These are phyloP conservation scores for Chelon labrosus DNA, from an alignment of 2,797 vertebrate genomes.

Conservation along the genomic window DNA sequence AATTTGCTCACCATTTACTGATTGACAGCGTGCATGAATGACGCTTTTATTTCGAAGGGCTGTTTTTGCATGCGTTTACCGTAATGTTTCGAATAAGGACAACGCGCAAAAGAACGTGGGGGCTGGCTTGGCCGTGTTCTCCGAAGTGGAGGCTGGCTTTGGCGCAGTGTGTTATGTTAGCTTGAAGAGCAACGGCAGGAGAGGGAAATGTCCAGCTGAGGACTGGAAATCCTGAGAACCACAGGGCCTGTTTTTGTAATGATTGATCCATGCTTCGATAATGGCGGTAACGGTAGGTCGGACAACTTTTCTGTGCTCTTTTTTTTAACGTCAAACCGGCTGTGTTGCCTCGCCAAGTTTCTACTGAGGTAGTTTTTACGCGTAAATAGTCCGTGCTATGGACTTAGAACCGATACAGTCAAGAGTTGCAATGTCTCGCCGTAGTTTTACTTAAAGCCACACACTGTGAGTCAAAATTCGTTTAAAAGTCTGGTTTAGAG, in stretches of 20 bases:
- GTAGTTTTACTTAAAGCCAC: slow-evolving; percentile 7
- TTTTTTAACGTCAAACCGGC: not conserved
- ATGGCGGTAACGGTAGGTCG: slow-evolving; percentile 85
- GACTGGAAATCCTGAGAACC: slow-evolving; percentile 66
- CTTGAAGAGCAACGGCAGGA: slow-evolving; percentile 42
- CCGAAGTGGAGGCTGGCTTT: too few relatives aligned
- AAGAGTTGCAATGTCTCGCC: slow-evolving; percentile 42
- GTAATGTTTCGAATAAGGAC: too few relatives aligned
- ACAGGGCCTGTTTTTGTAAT: slow-evolving; percentile 78
- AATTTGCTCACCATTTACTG: too few relatives aligned
- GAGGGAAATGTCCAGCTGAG: slow-evolving; percentile 84
- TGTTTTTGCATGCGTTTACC: too few relatives aligned
- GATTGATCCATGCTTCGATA: slow-evolving; percentile 78
- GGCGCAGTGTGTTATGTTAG: slow-evolving; percentile 11
- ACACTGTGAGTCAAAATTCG: not conserved
- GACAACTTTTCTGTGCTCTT: not conserved
- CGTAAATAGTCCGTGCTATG: not conserved
- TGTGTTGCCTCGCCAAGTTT: not conserved
- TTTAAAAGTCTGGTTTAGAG: not conserved
- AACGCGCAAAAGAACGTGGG: too few relatives aligned
- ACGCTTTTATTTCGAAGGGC: too few relatives aligned
- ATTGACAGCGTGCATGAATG: too few relatives aligned
- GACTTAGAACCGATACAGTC: slow-evolving; percentile 6
- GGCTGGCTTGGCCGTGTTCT: too few relatives aligned
- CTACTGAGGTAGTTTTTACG: slow-evolving; percentile 1